Evolutionary conservation across 2,113 vertebrate species (phyloP).

Genomic region (Dascyllus trimaculatus): DNA sequence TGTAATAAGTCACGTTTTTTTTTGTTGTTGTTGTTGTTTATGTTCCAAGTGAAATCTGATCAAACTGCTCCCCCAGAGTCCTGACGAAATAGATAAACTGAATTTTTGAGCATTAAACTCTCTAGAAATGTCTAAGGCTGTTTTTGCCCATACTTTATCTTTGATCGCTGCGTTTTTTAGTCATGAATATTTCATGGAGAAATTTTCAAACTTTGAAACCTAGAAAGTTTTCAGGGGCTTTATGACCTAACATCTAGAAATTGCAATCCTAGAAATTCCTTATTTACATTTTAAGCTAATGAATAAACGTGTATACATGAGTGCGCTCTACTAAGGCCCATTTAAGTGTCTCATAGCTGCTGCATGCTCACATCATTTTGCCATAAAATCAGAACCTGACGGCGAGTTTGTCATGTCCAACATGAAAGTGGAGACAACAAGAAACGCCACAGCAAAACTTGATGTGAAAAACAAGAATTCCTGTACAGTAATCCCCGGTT

Average conservation of each 20-base stretch:
- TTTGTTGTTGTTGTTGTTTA: neutral
- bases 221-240: neutral
- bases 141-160: neutral
- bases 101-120: slow-evolving; percentile 2
- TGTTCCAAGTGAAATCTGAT: neutral
- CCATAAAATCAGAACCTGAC: neutral
- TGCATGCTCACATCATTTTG: neutral
- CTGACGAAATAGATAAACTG: slow-evolving; percentile 1
- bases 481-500: slow-evolving; percentile 47
- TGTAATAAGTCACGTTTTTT: neutral
- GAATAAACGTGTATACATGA: neutral
- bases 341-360: neutral
- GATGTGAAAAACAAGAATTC: slow-evolving; percentile 43
- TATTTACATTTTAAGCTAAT: neutral
- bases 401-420: neutral
- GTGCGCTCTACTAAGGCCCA: neutral
- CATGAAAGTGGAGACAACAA: slow-evolving; percentile 2
- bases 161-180: slow-evolving; percentile 14
- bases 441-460: neutral
- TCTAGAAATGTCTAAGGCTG: neutral
- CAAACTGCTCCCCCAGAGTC: neutral
- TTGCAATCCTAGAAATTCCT: neutral
- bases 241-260: neutral
- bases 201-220: neutral
- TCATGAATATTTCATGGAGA: slow-evolving; percentile 23